Evolutionary conservation across 2,888 invertebrate genomes (phyloP), one percentile per base, ranked within the genome.

Genomic region (Meliscaeva auricollis): DNA sequence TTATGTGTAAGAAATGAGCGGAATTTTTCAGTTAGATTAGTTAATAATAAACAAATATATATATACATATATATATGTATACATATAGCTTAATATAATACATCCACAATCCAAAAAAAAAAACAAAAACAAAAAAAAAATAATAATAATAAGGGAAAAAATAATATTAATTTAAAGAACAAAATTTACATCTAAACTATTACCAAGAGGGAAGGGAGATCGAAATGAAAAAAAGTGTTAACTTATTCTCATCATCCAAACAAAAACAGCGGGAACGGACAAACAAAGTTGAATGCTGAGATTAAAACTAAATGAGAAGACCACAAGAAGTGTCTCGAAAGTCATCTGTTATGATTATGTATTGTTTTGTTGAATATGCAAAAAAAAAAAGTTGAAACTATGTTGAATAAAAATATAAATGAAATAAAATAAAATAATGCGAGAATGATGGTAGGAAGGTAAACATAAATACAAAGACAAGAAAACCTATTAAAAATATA

Each of bases 401-500:
- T 84, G 76, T 87, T 87, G 66, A 77, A 77, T 26, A 26, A 26
- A 26, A 26, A 26, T 26, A 26, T 3, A 58, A 38, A 58, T 17
- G 17, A 56, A 56, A 56, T 32, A 15, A n/a, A 54, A 54, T 30
- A 54, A 48, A 76, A 72, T n/a, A n/a, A n/a, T n/a, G 80, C 69
- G 76, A 68, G 73, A 81, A 81, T 85, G 85, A 81, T 85, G 85
- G 52, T 68, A 80, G 48, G 50, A 60, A 50, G 69, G 69, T 66
- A 75, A 84, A 76, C 66, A 75, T 80, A 84, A 58, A 84, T 80
- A 80, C 79, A 84, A 84, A 80, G 54, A 76, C 75, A 73, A 78
- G 75, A 84, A 74, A 83, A 83, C 77, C 77, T 85, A 88, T 79
- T 81, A 88, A 87, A 83, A 83, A 85, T 87, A 87, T 87, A 88